These are phyloP conservation scores for Alsophila aescularia DNA, from an alignment of 2,888 invertebrate species.

Conservation along the genomic window DNA sequence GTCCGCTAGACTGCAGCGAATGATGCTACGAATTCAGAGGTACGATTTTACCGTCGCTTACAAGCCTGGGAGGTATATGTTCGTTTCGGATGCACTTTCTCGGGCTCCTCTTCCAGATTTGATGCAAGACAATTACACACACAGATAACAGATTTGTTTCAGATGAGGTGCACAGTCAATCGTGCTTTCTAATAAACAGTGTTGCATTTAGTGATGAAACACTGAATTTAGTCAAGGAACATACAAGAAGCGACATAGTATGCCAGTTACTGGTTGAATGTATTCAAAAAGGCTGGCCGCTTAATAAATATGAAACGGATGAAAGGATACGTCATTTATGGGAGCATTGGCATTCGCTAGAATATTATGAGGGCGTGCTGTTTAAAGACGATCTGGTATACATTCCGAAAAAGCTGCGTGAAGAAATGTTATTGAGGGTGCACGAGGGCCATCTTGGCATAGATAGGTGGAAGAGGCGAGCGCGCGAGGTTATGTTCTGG, in stretches of 20 bases:
- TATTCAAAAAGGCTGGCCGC: no score
- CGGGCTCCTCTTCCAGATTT: no score
- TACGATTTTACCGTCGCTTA: no score
- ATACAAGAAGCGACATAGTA: not conserved
- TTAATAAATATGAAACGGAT: no score
- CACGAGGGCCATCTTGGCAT: constrained; percentile 34
- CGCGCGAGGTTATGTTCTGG: constrained; percentile 46
- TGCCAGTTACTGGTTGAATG: no score
- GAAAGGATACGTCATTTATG: not conserved
- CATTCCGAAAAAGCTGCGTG: constrained; percentile 34
- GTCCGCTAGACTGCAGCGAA: no score
- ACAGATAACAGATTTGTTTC: no score
- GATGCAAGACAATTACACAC: no score
- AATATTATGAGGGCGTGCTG: constrained; percentile 35
- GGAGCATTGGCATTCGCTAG: not conserved
- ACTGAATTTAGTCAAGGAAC: not conserved
- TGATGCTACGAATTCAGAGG: no score
- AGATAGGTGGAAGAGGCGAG: constrained; percentile 38
- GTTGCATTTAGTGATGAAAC: constrained; percentile 26
- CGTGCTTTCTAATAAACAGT: constrained; percentile 30
- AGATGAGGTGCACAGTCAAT: constrained; percentile 1
- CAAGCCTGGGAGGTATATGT: no score
- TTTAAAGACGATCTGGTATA: constrained; percentile 37
- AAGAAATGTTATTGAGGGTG: constrained; percentile 32
- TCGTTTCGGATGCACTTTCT: no score